A percentile compares a stretch with the other conserved stretches of the same genome.
Conservation (phyloP, 2,888 invertebrate genomes). For the Eumerus sabulonum region DNA sequence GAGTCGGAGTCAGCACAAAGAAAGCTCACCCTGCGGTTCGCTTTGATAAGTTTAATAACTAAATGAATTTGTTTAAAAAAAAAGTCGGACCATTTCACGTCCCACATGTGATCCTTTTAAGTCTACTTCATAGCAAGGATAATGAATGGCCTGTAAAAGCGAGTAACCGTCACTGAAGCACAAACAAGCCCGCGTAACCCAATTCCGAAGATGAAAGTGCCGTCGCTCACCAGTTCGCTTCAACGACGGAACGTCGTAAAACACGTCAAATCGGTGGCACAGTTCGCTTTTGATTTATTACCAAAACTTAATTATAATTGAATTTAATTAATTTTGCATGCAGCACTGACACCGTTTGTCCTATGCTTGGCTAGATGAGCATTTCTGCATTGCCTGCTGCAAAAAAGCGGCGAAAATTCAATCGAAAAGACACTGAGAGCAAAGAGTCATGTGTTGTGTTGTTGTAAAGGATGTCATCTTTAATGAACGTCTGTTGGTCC, state of each 20-base stretch:
- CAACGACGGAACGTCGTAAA: not conserved
- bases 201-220: too few species aligned
- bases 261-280: conserved; percentile 51
- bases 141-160: too few species aligned
- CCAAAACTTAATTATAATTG: conserved; percentile 69
- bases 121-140: too few species aligned
- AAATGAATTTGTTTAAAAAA: too few species aligned
- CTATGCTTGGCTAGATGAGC: conserved; percentile 13
- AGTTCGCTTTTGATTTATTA: conserved; percentile 70
- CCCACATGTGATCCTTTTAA: too few species aligned
- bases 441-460: conserved; percentile 30
- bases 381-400: not conserved
- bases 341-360: conserved; percentile 29
- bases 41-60: too few species aligned
- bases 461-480: conserved; percentile 57
- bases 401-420: conserved; percentile 27
- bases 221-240: not conserved
- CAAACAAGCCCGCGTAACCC: too few species aligned
- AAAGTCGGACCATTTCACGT: too few species aligned
- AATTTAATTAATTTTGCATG: conserved; percentile 69
- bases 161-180: too few species aligned
- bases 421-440: conserved; percentile 11
- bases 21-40: too few species aligned
- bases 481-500: conserved; percentile 66
- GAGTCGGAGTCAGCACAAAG: too few species aligned